Evolutionary conservation across 2,888 invertebrate genomes (phyloP).

Genomic region (Archaeoteleia sp.): DNA sequence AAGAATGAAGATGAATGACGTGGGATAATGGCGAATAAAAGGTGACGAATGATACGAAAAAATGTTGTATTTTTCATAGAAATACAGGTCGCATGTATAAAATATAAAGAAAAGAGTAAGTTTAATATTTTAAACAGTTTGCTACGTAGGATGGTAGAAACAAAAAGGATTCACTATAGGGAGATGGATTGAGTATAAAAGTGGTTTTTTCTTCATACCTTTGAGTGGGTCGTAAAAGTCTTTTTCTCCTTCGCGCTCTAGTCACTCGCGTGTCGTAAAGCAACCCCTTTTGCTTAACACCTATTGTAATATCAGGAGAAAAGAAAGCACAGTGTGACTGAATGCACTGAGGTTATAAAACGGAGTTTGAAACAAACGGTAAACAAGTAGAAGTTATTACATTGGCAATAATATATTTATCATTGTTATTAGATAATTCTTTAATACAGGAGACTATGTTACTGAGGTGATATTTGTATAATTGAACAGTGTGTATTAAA

Average conservation of each 20-base stretch:
- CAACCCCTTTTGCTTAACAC: conserved; percentile 43
- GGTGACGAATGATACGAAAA: conserved; percentile 1
- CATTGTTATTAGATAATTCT: no score
- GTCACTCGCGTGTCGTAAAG: conserved; percentile 63
- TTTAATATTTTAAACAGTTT: conserved; percentile 43
- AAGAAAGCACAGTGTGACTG: conserved; percentile 14
- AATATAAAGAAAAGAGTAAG: conserved; percentile 14
- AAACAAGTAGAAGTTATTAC: conserved; percentile 43
- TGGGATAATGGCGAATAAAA: no score
- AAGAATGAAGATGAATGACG: no score
- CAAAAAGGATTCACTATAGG: conserved; percentile 21
- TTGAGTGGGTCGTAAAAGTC: conserved; percentile 62
- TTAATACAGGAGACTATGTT: no score
- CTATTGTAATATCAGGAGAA: conserved; percentile 40
- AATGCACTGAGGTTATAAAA: conserved; percentile 38
- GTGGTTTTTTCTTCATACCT: conserved; percentile 54
- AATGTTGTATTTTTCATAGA: not conserved
- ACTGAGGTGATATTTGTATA: no score
- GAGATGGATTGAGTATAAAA: conserved; percentile 48
- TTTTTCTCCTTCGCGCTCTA: conserved; percentile 48
- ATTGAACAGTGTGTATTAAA: no score
- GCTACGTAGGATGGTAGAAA: conserved; percentile 20
- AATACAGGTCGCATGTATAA: conserved; percentile 9
- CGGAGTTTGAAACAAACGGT: conserved; percentile 36
- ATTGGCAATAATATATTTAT: no score